phyloP scores from a whole-genome alignment of 2,797 vertebrate genomes.

The Erethizon dorsatum region DNA sequence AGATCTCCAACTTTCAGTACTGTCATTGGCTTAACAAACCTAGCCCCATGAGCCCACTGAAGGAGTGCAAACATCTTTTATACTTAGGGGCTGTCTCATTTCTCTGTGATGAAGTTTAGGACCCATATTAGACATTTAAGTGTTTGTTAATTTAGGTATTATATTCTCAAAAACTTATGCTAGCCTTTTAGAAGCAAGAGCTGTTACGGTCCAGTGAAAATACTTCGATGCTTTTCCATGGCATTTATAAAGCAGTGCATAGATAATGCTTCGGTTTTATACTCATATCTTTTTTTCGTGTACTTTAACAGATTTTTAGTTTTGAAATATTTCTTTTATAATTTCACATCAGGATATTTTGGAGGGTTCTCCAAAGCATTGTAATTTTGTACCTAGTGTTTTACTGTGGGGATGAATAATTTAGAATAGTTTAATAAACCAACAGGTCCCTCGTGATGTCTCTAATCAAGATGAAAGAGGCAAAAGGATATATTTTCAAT shows the following conservation, averaged over 20 bases:
- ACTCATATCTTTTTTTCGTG: not conserved
- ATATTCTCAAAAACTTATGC: not conserved
- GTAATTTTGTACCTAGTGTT: slow-evolving; percentile 48
- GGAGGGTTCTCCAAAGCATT: not conserved
- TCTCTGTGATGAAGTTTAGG: not conserved
- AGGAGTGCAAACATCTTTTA: fast-evolving
- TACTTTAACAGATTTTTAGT: slow-evolving; percentile 40
- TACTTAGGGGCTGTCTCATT: not conserved
- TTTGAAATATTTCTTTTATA: slow-evolving; percentile 68
- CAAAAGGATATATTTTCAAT: slow-evolving; percentile 58
- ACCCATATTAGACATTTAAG: not conserved
- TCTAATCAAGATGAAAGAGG: slow-evolving; percentile 64
- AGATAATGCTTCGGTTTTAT: slow-evolving; percentile 8
- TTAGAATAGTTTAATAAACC: slow-evolving; percentile 78
- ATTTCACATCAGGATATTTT: slow-evolving; percentile 53
- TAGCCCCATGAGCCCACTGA: not conserved
- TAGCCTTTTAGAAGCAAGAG: not conserved
- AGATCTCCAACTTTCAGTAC: not conserved
- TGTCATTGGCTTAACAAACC: not conserved
- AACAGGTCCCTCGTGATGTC: slow-evolving; percentile 41
- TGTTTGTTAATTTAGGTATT: not conserved
- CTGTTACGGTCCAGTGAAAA: not conserved
- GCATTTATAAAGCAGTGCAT: not conserved
- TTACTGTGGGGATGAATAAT: slow-evolving; percentile 75
- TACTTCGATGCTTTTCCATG: not conserved